A percentile compares a stretch with the other conserved stretches of the same genome.
Evolutionary conservation across 2,113 vertebrate genomes (phyloP).

Genomic region (Arenaria interpres): DNA sequence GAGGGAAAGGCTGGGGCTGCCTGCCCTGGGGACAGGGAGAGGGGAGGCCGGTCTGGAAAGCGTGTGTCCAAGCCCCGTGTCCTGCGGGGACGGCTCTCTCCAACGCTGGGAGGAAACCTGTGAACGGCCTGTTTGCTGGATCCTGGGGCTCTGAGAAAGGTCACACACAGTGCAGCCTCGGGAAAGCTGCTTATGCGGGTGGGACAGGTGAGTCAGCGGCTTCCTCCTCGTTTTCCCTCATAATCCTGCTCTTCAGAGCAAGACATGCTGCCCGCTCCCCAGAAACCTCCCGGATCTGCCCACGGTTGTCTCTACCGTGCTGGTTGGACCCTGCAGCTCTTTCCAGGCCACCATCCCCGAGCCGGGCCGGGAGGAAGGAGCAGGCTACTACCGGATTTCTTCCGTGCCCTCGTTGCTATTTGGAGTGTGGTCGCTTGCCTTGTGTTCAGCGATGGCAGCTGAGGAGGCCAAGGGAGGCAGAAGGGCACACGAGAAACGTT

Average conservation of each 20-base stretch:
- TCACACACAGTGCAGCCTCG: not conserved
- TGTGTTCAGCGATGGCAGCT: not conserved
- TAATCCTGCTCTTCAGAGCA: not conserved
- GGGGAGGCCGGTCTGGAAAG: not conserved
- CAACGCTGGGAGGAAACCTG: not conserved
- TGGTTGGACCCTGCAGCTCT: not conserved
- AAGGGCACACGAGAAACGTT: not conserved
- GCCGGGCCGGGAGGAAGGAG: not conserved
- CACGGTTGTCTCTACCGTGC: not conserved
- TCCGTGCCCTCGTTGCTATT: not conserved
- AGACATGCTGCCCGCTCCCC: not conserved
- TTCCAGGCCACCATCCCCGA: accelerated
- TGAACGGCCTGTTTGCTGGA: accelerated
- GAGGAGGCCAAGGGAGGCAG: not conserved
- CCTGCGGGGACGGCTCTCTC: not conserved
- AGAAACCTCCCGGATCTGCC: not conserved
- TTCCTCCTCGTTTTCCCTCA: not conserved
- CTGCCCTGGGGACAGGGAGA: accelerated
- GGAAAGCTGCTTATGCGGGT: not conserved
- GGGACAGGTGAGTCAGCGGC: conserved; percentile 23
- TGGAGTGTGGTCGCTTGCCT: not conserved
- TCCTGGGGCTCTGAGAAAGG: not conserved
- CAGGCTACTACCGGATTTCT: not conserved
- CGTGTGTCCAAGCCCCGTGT: accelerated
- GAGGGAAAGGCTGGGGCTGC: not conserved